A percentile compares a stretch with the other conserved stretches of the same genome.
These are phyloP conservation scores for Odontesthes bonariensis DNA, from an alignment of 2,113 vertebrate species.

Conservation along the genomic window DNA sequence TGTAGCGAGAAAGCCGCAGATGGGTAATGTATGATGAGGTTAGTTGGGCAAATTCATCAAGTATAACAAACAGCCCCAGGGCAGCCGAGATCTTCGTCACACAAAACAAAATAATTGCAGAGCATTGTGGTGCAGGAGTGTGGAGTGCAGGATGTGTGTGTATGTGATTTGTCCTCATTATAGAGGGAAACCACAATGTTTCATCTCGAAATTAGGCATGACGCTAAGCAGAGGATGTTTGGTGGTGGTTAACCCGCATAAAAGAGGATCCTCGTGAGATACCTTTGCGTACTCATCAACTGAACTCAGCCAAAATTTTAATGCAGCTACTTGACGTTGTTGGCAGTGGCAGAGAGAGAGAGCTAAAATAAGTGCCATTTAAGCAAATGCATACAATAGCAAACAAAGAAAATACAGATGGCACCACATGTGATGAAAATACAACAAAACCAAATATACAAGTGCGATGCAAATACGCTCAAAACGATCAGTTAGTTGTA, in stretches of 20 bases:
- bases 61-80: conserved; percentile 56
- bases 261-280: conserved; percentile 61
- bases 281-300: conserved; percentile 47
- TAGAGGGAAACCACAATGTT: conserved; percentile 75
- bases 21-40: conserved; percentile 58
- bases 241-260: conserved; percentile 68
- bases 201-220: conserved; percentile 68
- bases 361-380: background rate
- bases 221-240: conserved; percentile 51
- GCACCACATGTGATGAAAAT: too few relatives aligned
- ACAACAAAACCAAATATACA: too few relatives aligned
- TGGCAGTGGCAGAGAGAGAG: too few relatives aligned
- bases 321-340: too few relatives aligned
- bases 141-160: conserved; percentile 59
- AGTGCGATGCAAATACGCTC: too few relatives aligned
- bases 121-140: conserved; percentile 59
- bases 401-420: too few relatives aligned
- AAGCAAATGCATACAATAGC: background rate
- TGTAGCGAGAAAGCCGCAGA: conserved; percentile 48
- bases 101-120: conserved; percentile 80
- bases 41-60: conserved; percentile 66
- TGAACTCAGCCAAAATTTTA: conserved; percentile 21
- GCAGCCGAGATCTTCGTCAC: conserved; percentile 67
- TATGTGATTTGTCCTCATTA: conserved; percentile 59
- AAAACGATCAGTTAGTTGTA: too few relatives aligned